A percentile compares a stretch with the other conserved stretches of the same genome.
Conservation (phyloP, 2,888 invertebrate genomes). For the Nebria salina region DNA sequence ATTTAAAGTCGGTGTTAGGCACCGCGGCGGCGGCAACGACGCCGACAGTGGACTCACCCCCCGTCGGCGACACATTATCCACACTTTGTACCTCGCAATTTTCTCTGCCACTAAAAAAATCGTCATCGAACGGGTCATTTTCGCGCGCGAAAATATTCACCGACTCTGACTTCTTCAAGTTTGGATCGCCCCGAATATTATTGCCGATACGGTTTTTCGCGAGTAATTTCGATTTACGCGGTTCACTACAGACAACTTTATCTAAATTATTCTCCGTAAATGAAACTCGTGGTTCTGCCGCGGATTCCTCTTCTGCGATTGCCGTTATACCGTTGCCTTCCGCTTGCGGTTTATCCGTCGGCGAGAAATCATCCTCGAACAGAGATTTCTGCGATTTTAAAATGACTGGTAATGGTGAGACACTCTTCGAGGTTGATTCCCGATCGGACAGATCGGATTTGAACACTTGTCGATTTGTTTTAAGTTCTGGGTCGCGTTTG, state of each 20-base stretch:
- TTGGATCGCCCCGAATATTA: constrained; percentile 63
- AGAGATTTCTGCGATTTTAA: constrained; percentile 56
- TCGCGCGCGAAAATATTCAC: constrained; percentile 89
- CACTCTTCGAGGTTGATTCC: constrained; percentile 51
- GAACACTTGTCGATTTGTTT: constrained; percentile 48
- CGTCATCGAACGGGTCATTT: constrained; percentile 88
- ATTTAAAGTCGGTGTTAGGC: constrained; percentile 57
- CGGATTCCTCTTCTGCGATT: constrained; percentile 58
- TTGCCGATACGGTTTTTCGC: constrained; percentile 53
- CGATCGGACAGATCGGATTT: constrained; percentile 44
- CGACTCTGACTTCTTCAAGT: constrained; percentile 88
- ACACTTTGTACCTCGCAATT: constrained; percentile 46
- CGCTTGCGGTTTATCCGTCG: constrained; percentile 57
- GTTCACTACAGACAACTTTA: constrained; percentile 50
- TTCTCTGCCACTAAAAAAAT: constrained; percentile 74
- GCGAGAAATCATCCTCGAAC: constrained; percentile 70
- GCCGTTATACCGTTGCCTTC: constrained; percentile 55
- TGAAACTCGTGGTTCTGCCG: constrained; percentile 53
- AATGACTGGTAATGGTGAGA: constrained; percentile 48
- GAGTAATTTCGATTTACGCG: constrained; percentile 54
- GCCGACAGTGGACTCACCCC: constrained; percentile 49
- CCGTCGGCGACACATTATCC: constrained; percentile 51
- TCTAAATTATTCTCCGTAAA: constrained; percentile 53
- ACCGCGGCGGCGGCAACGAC: constrained; percentile 37
- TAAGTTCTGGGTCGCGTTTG: constrained; percentile 46